Percentiles rank a stretch among this genome's conserved stretches.
These are phyloP conservation scores for Dicroscelio sp. DNA, from an alignment of 2,888 invertebrate genomes.

Conservation along the genomic window DNA sequence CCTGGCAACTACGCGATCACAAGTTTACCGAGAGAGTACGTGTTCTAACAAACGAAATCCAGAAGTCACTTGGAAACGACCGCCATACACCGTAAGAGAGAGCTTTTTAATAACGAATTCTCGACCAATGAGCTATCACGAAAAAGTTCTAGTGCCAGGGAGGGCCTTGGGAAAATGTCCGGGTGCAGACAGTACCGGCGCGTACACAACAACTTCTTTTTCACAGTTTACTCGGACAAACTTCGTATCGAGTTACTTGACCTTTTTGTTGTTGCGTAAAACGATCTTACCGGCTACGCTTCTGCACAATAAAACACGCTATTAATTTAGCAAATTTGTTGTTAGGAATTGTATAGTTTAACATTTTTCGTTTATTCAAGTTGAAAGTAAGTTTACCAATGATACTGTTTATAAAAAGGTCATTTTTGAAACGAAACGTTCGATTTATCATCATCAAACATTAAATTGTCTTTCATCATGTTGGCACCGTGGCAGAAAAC, in stretches of 20 bases:
- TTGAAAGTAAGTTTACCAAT: too few relatives aligned
- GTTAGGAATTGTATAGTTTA: background rate
- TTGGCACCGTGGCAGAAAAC: constrained; percentile 33
- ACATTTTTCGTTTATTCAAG: background rate
- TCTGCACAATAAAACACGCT: constrained; percentile 52
- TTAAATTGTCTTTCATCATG: constrained; percentile 10
- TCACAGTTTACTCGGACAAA: constrained; percentile 56
- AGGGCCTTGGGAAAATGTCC: constrained; percentile 61
- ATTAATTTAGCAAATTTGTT: constrained; percentile 51
- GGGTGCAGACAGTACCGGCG: constrained; percentile 19
- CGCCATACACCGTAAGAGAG: constrained; percentile 45
- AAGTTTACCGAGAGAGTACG: constrained; percentile 83
- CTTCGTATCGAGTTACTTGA: constrained; percentile 68
- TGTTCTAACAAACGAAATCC: constrained; percentile 67
- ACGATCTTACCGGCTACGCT: constrained; percentile 42
- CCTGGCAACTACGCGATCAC: constrained; percentile 89
- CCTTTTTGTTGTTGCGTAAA: constrained; percentile 68
- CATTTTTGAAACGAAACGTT: background rate
- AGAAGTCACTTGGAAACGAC: constrained; percentile 65
- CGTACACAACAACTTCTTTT: constrained; percentile 30
- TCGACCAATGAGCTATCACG: constrained; percentile 68
- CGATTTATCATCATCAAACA: background rate
- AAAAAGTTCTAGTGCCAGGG: constrained; percentile 65
- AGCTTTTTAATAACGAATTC: constrained; percentile 74
- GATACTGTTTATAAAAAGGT: too few relatives aligned